Percentiles rank a stretch among this genome's conserved stretches.
Evolutionary conservation across 2,888 invertebrate genomes (phyloP).

Genomic region (Leistus spinibarbis): DNA sequence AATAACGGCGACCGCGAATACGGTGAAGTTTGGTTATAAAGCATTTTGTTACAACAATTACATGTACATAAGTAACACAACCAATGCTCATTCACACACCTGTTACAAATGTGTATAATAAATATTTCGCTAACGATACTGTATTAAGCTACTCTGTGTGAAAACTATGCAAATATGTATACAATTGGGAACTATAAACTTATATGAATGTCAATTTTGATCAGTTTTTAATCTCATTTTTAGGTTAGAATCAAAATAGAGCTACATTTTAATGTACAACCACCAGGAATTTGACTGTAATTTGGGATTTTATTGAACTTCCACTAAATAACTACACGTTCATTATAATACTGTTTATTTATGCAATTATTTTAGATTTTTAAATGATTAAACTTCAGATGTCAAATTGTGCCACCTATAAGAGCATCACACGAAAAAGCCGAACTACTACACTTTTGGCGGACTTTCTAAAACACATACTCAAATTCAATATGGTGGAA

Average conservation of each 20-base stretch:
- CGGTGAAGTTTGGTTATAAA: conserved; percentile 7
- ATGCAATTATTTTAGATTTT: background rate
- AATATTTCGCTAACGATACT: background rate
- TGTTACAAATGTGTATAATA: background rate
- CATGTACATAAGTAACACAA: background rate
- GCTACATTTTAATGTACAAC: background rate
- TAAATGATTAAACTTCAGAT: background rate
- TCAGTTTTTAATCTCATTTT: background rate
- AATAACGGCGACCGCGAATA: conserved; percentile 19
- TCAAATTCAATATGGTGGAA: background rate
- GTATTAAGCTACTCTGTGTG: background rate
- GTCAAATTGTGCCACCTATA: conserved; percentile 32
- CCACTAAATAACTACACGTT: background rate
- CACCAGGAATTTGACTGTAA: background rate
- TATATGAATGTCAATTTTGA: background rate
- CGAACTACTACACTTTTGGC: conserved; percentile 16
- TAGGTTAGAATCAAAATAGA: background rate
- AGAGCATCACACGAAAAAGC: conserved; percentile 17
- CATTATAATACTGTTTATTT: background rate
- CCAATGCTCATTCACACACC: background rate
- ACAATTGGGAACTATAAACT: background rate
- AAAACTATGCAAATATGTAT: background rate
- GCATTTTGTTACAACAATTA: background rate
- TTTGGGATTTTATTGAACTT: background rate
- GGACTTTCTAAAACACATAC: conserved; percentile 13